Evolutionary conservation across 2,113 vertebrate species (phyloP).

Genomic region (Gymnocephalus cernua): DNA sequence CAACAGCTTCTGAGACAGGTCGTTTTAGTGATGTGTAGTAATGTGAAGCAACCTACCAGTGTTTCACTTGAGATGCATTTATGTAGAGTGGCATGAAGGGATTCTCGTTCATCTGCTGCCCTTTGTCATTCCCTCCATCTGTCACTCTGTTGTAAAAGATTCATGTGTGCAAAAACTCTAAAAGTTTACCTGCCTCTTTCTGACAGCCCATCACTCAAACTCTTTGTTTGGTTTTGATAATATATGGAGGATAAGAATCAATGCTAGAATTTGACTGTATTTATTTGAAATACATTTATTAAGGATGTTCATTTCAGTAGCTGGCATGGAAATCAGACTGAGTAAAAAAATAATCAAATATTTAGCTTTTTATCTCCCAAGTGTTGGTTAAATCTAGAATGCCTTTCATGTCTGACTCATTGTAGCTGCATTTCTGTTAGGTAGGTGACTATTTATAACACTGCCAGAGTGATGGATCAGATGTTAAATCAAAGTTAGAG

Average conservation of each 20-base stretch:
- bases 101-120: slow-evolving; percentile 53
- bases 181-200: slow-evolving; percentile 29
- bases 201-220: background rate
- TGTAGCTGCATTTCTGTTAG: slow-evolving; percentile 47
- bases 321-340: background rate
- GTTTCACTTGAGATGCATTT: slow-evolving; percentile 48
- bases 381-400: slow-evolving; percentile 55
- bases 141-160: slow-evolving; percentile 46
- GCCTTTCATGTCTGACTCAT: slow-evolving; percentile 57
- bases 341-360: background rate
- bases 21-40: too few relatives aligned
- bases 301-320: slow-evolving; percentile 12
- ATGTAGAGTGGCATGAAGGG: slow-evolving; percentile 57
- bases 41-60: slow-evolving; percentile 12
- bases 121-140: slow-evolving; percentile 62
- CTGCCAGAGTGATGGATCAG: slow-evolving; percentile 68
- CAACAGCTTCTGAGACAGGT: too few relatives aligned
- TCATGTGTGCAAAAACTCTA: slow-evolving; percentile 24
- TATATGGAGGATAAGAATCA: background rate
- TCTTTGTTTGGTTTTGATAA: background rate
- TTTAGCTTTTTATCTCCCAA: slow-evolving; percentile 9
- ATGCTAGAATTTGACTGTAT: background rate
- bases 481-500: slow-evolving; percentile 64
- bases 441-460: slow-evolving; percentile 70
- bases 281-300: background rate